Base-by-base conservation (phyloP, 2,113 vertebrate genomes). In the Notarius quadriscutis region DNA sequence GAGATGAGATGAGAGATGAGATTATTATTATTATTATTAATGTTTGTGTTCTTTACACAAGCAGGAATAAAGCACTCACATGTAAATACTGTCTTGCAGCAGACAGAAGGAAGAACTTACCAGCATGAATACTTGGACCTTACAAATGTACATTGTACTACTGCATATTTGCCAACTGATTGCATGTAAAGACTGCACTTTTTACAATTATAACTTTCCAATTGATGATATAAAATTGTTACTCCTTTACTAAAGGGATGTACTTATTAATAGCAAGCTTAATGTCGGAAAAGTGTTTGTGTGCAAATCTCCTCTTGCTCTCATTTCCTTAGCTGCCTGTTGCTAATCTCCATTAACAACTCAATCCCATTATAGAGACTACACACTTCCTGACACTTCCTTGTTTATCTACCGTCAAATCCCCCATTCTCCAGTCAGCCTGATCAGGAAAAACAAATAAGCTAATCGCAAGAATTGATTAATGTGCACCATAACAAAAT, bases 301-400 rank as follows among this genome's bases (percentile, higher is more conserved):
- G 92, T 95, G 94, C 88, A 94, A 95, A 96, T 95, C 93, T 92
- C 92, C 27, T 90, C 93, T 95, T 95, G 93, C 92, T 93, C 93
- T 93, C 90, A 90, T 94, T 96, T 94, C 92, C 91, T 88, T 92
- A 88, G 93, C 92, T 93, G 91, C 86, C 86, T 89, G 71, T 74
- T 63, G 53, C 85, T 95, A 95, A 96, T 94, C 94, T 93, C 78
- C 48, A 86, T 75, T 87, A 93, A 78, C 89, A 75, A 71, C 82
- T 83, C 83, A 90, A 89, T 93, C 88, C 88, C 90, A 85, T 91
- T 91, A 89, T 74, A 53, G 48, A 18, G 83, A 85, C 34, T 81
- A 63, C 81, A 81, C 89, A 83, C 85, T 91, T 90, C 65, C 88
- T 90, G 25, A 69, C 27, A 55, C 78, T 83, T 58, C 84, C 79